Conservation (phyloP, 2,797 vertebrate species). For the Gymnoscopelus microlampas region DNA sequence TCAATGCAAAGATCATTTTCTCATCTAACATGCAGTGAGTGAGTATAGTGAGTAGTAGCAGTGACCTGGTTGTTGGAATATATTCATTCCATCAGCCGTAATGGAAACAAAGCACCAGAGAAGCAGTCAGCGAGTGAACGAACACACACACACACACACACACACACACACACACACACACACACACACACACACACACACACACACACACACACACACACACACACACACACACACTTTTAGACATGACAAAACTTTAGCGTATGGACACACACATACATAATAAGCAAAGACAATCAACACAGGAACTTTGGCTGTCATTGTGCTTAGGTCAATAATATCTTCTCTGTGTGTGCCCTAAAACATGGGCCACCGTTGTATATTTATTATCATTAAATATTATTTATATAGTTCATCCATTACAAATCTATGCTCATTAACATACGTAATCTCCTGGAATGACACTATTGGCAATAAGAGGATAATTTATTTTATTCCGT, state of each 20-base stretch:
- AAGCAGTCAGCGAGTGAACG: not conserved
- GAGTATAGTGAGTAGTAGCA: constrained; percentile 22
- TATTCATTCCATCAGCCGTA: not conserved
- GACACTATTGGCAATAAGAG: no score
- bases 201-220: not conserved
- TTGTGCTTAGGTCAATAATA: not conserved
- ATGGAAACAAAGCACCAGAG: not conserved
- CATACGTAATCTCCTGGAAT: no score
- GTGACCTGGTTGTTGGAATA: constrained; percentile 1
- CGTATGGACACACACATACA: constrained; percentile 2
- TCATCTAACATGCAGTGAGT: constrained; percentile 33
- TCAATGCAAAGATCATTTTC: not conserved
- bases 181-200: not conserved
- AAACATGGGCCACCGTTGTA: not conserved
- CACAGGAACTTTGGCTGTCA: constrained; percentile 4
- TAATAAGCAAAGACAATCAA: not conserved
- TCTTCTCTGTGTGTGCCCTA: not conserved
- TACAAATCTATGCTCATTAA: no score
- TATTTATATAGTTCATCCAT: no score
- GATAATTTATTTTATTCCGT: no score
- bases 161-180: not conserved
- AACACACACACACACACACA: not conserved
- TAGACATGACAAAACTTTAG: not conserved
- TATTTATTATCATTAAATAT: no score
- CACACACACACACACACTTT: not conserved